These are phyloP conservation scores for Sciurus carolinensis DNA, from an alignment of 2,797 vertebrate species.

Conservation along the genomic window DNA sequence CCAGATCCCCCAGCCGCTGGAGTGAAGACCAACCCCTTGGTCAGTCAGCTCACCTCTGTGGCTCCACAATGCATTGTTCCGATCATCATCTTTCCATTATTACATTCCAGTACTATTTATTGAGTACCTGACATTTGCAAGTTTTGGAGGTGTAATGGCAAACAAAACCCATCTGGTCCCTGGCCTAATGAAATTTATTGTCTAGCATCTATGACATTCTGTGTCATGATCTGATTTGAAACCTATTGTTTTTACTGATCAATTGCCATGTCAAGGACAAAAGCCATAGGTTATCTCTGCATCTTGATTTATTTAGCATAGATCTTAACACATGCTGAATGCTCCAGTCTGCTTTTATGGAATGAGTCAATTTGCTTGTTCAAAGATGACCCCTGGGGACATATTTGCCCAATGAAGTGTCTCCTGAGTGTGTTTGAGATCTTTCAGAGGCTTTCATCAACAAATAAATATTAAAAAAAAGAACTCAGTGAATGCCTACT, in stretches of 20 bases:
- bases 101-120: background rate
- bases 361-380: constrained; percentile 51
- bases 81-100: background rate
- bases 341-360: background rate
- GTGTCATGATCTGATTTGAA: background rate
- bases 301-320: constrained; percentile 36
- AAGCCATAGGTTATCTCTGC: constrained; percentile 40
- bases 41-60: background rate
- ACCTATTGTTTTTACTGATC: background rate
- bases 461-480: constrained; percentile 9
- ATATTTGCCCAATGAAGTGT: background rate
- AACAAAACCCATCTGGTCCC: background rate
- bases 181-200: background rate
- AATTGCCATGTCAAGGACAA: constrained; percentile 46
- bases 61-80: background rate
- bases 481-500: background rate
- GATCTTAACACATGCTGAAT: constrained; percentile 7
- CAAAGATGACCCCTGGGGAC: background rate
- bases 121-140: background rate
- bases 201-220: background rate
- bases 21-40: background rate
- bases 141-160: background rate
- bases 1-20: background rate
- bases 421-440: background rate
- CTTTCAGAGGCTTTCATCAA: background rate